Evolutionary conservation across 2,888 invertebrate genomes (phyloP), one percentile per base, ranked within the genome.

Genomic region (Drosophila barbarae): DNA sequence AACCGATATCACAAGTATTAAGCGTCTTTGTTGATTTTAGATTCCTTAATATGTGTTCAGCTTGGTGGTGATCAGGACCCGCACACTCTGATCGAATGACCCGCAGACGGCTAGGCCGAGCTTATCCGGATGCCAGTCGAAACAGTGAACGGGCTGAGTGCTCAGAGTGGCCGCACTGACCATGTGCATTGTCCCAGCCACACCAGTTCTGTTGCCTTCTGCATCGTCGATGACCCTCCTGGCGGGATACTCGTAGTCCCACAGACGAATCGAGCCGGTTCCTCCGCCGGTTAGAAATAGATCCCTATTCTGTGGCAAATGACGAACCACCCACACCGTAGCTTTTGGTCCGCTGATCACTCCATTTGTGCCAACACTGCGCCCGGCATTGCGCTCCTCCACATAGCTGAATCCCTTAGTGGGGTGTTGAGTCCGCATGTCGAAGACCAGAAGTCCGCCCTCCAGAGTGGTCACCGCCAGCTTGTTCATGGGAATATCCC

Each of bases 401-500:
- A 92, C 91, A 85, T 91, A 92, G 5, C 96, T 93, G 89, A 96
- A 98, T 5, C 98, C 98, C 88, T 95, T 95, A 50, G 92, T 93
- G 0, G 94, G 93, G 90, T 97, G 96, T 77, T 96, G 95, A 0
- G 96, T 97, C 74, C 96, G 92, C 72, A 97, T 91, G 87, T 98
- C 98, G 87, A 94, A 98, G 0, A 97, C 93, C 86, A 95, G 94
- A 65, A 98, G 93, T 73, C 96, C 97, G 0, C 96, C 95, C 88
- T 98, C 98, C 7, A 98, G 89, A 0, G 98, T 97, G 0, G 98
- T 96, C 0, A 94, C 96, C 0, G 95, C 94, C 76, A 98, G 88
- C 90, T 98, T 98, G 88, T 98, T 98, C 97, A 98, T 98, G 66
- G 93, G 92, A 84, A 98, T 98, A 86, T 98, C 97, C 86, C 94